A percentile compares a stretch with the other conserved stretches of the same genome.
Conservation (phyloP, 2,888 invertebrate genomes). For the Cerceris ruficornis region DNA sequence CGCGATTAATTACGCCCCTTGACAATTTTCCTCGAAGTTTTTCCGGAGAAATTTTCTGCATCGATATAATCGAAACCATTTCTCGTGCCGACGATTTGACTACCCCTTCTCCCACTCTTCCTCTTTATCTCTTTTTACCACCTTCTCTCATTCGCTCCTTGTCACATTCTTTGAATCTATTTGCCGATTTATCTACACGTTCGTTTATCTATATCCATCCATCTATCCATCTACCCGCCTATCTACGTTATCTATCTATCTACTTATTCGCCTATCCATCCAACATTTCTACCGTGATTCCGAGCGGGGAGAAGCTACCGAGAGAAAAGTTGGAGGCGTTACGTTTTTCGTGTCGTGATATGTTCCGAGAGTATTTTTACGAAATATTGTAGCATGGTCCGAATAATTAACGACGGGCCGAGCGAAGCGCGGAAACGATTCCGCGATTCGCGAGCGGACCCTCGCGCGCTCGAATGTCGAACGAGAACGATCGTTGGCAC, state of each 20-base stretch:
- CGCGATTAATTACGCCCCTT: constrained; percentile 3
- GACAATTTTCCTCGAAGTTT: not conserved
- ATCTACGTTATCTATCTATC: too few species aligned
- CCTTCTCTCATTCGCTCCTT: not conserved
- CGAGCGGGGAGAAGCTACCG: too few species aligned
- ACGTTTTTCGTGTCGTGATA: constrained; percentile 36
- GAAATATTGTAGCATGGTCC: constrained; percentile 11
- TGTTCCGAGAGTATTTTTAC: constrained; percentile 40
- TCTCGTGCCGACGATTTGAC: not conserved
- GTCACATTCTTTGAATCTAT: not conserved
- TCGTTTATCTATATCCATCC: not conserved
- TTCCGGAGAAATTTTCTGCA: not conserved
- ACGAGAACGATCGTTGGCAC: too few species aligned
- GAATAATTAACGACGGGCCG: not conserved
- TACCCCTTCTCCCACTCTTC: not conserved
- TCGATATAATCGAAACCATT: not conserved
- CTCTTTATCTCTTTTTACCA: too few species aligned
- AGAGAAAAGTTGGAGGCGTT: not conserved
- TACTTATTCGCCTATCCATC: too few species aligned
- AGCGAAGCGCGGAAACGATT: not conserved
- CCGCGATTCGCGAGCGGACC: too few species aligned
- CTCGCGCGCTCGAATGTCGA: too few species aligned
- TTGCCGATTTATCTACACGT: too few species aligned
- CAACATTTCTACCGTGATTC: too few species aligned
- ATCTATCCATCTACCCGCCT: not conserved